Evolutionary conservation across 2,888 invertebrate genomes (phyloP), one percentile per base, ranked within the genome.

Genomic region (Dexiosoma caninum): DNA sequence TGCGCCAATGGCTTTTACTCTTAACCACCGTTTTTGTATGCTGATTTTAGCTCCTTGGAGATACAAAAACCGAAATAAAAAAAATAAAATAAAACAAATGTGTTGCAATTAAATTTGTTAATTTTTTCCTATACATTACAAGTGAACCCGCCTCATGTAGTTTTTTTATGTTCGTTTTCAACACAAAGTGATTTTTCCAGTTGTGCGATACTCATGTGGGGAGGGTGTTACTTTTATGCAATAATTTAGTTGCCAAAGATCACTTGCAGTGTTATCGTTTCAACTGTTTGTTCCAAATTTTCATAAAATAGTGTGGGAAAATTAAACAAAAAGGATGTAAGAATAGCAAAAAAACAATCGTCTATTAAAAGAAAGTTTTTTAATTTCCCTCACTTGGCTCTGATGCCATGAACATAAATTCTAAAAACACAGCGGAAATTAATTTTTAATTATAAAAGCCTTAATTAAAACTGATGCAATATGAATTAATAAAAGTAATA

Each of bases 81-180:
- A 35, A 35, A 12, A 55, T n/a, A 21, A n/a, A 35, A 35, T 1
- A 67, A n/a, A 66, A 37, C 35, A 67, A 60, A 60, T 62, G 62
- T 81, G 67, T 81, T 72, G 81, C 81, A 77, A 81, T 77, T 72
- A 77, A 67, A 77, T 55, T 80, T 72, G 76, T 64, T 51, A 57
- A 67, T 64, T 77, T 62, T 67, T 75, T 71, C 19, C 37, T 27
- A 10, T 37, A 46, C 10, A 9, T 7, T 16, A 32, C 44, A 46
- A 5, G 14, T 51, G 6, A 51, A 64, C 35, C 66, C 59, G 67
- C 55, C 62, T 76, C 70, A 57, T 72, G 44, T 67, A 66, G 53
- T 32, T 23, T 62, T 49, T n/a, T n/a, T n/a, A n/a, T 30, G 21
- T 44, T 40, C 55, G 64, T 62, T 32, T 74, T 37, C n/a, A 37